phyloP scores from a whole-genome alignment of 2,113 vertebrate species.

The Pollachius pollachius region DNA sequence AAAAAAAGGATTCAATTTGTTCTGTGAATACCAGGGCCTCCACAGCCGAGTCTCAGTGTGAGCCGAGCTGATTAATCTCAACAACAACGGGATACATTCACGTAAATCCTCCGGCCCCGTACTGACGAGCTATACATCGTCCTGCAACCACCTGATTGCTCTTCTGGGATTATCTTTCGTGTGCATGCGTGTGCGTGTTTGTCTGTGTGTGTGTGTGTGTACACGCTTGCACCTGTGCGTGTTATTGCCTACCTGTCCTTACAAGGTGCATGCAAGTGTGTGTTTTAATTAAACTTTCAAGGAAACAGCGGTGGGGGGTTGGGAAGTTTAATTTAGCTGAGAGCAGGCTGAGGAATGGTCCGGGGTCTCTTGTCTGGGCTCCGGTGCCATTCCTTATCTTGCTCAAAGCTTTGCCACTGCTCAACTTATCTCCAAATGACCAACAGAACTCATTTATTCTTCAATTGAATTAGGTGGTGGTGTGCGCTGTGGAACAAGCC shows the following conservation, averaged over 20 bases:
- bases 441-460: constrained; percentile 77
- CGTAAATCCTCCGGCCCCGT: constrained; percentile 36
- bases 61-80: constrained; percentile 54
- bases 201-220: neutral
- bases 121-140: constrained; percentile 48
- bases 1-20: neutral
- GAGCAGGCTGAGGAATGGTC: constrained; percentile 66
- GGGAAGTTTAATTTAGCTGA: constrained; percentile 68
- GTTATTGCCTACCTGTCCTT: constrained; percentile 40
- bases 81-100: constrained; percentile 45
- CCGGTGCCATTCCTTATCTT: constrained; percentile 68
- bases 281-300: constrained; percentile 76
- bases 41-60: constrained; percentile 21
- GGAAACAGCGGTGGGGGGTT: constrained; percentile 31
- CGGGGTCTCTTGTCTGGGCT: constrained; percentile 73
- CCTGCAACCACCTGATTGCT: constrained; percentile 54
- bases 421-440: constrained; percentile 78
- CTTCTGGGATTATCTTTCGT: constrained; percentile 57
- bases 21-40: neutral
- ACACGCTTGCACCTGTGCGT: constrained; percentile 40
- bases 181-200: neutral
- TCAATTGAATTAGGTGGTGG: constrained; percentile 71
- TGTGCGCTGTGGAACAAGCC: constrained; percentile 50
- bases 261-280: constrained; percentile 60
- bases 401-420: constrained; percentile 56